Base-by-base conservation (phyloP, 2,113 vertebrate species). In the Hippolais icterina region DNA sequence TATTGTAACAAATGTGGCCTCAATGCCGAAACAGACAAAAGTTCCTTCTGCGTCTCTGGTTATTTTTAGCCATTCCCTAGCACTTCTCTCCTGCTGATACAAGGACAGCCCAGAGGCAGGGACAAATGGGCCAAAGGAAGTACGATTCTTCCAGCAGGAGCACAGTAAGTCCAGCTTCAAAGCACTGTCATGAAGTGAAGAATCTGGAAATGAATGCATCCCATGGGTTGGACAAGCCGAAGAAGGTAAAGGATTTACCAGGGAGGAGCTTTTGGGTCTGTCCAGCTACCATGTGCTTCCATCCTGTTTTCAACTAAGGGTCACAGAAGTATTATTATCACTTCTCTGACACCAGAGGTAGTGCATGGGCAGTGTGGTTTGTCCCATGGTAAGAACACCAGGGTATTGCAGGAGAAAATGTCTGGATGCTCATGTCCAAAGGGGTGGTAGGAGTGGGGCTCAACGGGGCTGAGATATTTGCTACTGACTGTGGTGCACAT, bases 371-470 rank as follows among this genome's bases (percentile, higher is more conserved):
- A 68, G 3, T 8, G 29, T 15, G 61, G 9, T 47, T 60, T 75
- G 39, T 35, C 47, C 16, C 5, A 22, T 5, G n/a, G 39, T 6
- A 75, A 47, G n/a, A 68, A 41, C 10, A 37, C 18, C 21, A 77
- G n/a, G 23, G 5, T 37, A 27, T 7, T 41, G 31, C 0, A 0
- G 35, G 35, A 56, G 12, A 54, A 75, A 41, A 22, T 35, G 24
- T 7, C 6, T 31, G 70, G 54, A 69, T 35, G 47, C 29, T 60
- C 0, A 0, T 10, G 47, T 17, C n/a, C 29, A 39, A 27, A 53
- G 15, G 9, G 17, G n/a, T 24, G 29, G 17, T 12, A 12, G 18
- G 23, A 42, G 3, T 42, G 42, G 31, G 29, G 61, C 39, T 75
- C n/a, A 46, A 10, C 13, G 24, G 9, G 28, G 4, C 20, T 53